A percentile compares a stretch with the other conserved stretches of the same genome.
phyloP scores from a whole-genome alignment of 2,113 vertebrate species.

The Hydropotes inermis region DNA sequence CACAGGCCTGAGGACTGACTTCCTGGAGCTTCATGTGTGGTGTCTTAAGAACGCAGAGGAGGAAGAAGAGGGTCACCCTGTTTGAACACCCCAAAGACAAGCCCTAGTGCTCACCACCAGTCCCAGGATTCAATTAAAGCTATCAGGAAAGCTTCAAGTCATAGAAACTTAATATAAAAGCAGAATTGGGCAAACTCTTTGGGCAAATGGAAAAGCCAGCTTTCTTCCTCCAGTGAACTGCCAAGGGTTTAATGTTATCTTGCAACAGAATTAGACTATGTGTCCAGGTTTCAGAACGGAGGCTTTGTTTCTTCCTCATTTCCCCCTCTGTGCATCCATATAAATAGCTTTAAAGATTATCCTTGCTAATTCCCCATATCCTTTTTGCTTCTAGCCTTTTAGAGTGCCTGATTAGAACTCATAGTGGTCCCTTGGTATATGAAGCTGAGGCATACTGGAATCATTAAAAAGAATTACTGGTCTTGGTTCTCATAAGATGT shows the following conservation, averaged over 20 bases:
- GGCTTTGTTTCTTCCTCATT: background rate
- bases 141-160: background rate
- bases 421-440: background rate
- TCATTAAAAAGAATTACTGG: conserved; percentile 4
- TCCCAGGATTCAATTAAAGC: background rate
- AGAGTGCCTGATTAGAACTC: background rate
- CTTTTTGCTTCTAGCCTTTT: background rate
- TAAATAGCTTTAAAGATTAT: background rate
- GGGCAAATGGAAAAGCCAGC: background rate
- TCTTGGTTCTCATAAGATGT: background rate
- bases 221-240: background rate
- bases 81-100: background rate
- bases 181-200: background rate
- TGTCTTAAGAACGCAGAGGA: background rate
- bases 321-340: background rate
- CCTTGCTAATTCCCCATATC: background rate
- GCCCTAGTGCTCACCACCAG: background rate
- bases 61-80: background rate
- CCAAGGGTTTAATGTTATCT: background rate
- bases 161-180: background rate
- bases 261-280: background rate
- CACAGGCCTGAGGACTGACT: background rate
- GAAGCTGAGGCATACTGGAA: background rate
- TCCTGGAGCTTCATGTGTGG: background rate
- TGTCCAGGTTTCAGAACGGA: background rate